phyloP scores from a whole-genome alignment of 1,140 invertebrate species.

The Saccostrea cuccullata region DNA sequence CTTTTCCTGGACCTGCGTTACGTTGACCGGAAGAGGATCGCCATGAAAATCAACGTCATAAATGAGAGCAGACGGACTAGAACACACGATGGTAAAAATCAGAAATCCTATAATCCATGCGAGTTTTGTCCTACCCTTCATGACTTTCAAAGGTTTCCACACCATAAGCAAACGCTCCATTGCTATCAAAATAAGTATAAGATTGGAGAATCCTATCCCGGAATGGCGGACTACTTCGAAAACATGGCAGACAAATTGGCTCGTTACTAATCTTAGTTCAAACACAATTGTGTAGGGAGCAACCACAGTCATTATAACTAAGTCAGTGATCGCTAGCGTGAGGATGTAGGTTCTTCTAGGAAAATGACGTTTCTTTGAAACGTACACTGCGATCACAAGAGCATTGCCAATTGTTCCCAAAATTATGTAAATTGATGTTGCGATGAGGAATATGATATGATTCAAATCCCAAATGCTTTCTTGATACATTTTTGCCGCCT shows the following conservation, averaged over 20 bases:
- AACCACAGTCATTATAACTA: background rate
- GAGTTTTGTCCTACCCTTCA: background rate
- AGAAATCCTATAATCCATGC: background rate
- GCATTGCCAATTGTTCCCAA: background rate
- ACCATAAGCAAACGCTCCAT: background rate
- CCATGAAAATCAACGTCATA: background rate
- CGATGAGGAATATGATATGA: background rate
- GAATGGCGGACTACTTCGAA: background rate
- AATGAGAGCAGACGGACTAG: background rate
- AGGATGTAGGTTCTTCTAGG: background rate
- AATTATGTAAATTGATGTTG: background rate
- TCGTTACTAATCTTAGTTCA: background rate
- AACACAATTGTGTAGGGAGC: background rate
- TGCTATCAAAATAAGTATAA: background rate
- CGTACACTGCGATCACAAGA: background rate
- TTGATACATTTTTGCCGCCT: background rate
- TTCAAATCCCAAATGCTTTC: background rate
- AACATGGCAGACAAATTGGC: background rate
- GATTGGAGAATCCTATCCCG: background rate
- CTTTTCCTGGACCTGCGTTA: background rate
- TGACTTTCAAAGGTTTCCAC: conserved; percentile 4
- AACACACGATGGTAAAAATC: background rate
- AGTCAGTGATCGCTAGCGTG: background rate
- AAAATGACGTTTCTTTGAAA: background rate
- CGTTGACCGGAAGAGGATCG: background rate